A percentile compares a stretch with the other conserved stretches of the same genome.
phyloP scores from a whole-genome alignment of 2,888 invertebrate genomes.

The Tipula lateralis region DNA sequence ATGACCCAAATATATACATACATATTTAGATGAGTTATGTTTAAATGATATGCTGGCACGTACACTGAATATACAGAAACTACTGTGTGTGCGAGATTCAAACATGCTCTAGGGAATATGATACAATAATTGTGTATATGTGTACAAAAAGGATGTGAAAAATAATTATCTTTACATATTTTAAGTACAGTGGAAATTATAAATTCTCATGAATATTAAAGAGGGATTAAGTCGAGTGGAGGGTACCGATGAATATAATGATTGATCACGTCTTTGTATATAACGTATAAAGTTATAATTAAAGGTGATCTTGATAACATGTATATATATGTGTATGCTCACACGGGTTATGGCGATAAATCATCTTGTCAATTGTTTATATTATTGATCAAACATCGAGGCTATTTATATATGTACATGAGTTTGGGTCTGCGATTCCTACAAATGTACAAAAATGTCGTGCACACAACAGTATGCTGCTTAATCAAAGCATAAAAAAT shows the following conservation, averaged over 20 bases:
- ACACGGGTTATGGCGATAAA: neutral
- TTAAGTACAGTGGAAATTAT: neutral
- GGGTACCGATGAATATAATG: neutral
- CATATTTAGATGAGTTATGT: neutral
- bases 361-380: neutral
- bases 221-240: neutral
- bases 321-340: too few species aligned
- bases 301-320: too few species aligned
- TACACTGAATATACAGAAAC: neutral
- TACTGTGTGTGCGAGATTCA: neutral
- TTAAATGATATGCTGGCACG: neutral
- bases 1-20: neutral
- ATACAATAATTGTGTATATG: neutral
- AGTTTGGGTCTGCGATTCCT: neutral
- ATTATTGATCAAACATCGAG: neutral
- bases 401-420: neutral
- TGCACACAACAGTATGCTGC: neutral
- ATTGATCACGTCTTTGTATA: neutral
- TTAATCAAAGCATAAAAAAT: conserved; percentile 19
- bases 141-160: neutral
- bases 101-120: neutral
- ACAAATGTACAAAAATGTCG: neutral
- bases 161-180: neutral
- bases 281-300: too few species aligned
- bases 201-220: neutral